Evolutionary conservation across 1,140 invertebrate species (phyloP).

Genomic region (Heliconius congener): DNA sequence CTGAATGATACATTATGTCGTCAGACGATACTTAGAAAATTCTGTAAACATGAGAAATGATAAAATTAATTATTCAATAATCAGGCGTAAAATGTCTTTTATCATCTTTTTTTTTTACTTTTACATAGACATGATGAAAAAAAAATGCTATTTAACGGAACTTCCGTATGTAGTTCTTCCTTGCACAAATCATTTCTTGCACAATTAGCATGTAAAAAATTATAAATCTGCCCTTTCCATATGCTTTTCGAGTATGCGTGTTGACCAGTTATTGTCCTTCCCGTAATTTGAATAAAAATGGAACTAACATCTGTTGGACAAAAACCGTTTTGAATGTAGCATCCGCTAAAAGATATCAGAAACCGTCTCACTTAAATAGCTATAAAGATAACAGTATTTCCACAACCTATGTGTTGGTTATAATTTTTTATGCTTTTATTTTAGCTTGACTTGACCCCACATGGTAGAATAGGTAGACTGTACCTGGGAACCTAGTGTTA

Average conservation of each 20-base stretch:
- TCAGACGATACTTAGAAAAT: not conserved
- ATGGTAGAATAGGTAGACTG: too few species aligned
- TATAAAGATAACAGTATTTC: not conserved
- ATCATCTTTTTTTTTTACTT: not conserved
- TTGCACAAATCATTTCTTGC: not conserved
- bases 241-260: not conserved
- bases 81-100: not conserved
- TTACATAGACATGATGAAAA: too few species aligned
- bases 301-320: not conserved
- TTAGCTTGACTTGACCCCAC: too few species aligned
- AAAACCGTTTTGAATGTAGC: not conserved
- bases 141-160: not conserved
- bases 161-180: not conserved
- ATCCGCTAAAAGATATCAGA: not conserved
- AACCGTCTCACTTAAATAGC: not conserved
- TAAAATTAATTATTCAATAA: not conserved
- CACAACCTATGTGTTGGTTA: too few species aligned
- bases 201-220: not conserved
- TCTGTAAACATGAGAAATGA: not conserved
- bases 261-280: slow-evolving; percentile 7
- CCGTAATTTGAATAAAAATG: slow-evolving; percentile 1
- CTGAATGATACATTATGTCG: not conserved
- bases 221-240: not conserved
- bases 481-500: too few species aligned
- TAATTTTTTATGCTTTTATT: too few species aligned